Percentiles rank a stretch among this genome's conserved stretches.
These are phyloP conservation scores for Herpetotheres cachinnans DNA, from an alignment of 2,113 vertebrate genomes.

Conservation along the genomic window DNA sequence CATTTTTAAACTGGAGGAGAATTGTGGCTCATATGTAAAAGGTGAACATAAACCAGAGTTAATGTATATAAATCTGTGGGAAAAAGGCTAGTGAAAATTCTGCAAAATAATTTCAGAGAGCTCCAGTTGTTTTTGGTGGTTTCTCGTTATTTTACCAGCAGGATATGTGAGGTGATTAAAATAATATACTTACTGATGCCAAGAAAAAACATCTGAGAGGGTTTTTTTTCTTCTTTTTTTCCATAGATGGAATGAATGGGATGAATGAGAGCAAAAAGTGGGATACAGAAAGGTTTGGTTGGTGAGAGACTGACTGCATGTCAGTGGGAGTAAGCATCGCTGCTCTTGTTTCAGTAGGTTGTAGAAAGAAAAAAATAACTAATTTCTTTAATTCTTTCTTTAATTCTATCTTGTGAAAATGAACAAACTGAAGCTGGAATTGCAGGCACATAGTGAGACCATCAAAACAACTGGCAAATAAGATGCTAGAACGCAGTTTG, in stretches of 20 bases:
- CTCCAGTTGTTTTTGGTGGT: background rate
- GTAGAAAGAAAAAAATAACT: background rate
- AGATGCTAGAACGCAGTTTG: background rate
- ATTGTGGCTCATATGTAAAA: background rate
- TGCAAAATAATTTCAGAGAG: background rate
- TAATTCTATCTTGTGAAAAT: background rate
- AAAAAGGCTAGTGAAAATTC: background rate
- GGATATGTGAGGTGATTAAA: background rate
- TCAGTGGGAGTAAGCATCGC: background rate
- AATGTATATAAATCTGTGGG: background rate
- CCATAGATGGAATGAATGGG: background rate
- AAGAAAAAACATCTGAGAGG: background rate
- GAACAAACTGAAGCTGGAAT: background rate
- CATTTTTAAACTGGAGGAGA: background rate
- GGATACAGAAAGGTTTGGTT: background rate
- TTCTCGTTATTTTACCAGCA: background rate
- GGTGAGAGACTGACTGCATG: background rate
- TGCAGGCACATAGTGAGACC: fast-evolving
- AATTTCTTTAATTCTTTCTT: background rate
- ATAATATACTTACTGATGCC: background rate
- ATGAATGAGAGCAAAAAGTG: background rate
- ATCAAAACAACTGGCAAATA: background rate
- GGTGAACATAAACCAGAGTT: background rate
- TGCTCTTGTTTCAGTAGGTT: background rate
- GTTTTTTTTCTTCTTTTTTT: background rate